Evolutionary conservation across 2,113 vertebrate genomes (phyloP).

Genomic region (Microtus richardsoni): DNA sequence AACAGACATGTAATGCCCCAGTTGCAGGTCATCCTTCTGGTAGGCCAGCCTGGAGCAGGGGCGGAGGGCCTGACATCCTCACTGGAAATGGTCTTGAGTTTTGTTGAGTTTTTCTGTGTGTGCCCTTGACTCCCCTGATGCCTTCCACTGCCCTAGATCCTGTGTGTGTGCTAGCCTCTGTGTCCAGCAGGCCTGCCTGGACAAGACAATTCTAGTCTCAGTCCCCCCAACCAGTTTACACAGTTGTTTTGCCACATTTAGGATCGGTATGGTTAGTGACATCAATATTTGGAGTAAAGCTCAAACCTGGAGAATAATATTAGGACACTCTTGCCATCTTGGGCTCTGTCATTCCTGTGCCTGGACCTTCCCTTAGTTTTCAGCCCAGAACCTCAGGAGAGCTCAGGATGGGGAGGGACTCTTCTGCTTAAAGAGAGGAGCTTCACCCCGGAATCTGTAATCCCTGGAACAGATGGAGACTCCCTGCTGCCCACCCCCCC

Average conservation of each 20-base stretch:
- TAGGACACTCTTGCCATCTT: not conserved
- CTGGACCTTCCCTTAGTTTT: not conserved
- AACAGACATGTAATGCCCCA: not conserved
- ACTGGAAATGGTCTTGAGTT: not conserved
- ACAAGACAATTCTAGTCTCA: not conserved
- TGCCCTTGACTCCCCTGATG: not conserved
- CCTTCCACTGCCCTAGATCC: not conserved
- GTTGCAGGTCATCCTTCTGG: not conserved
- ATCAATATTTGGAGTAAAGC: slow-evolving; percentile 24
- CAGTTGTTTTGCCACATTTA: not conserved
- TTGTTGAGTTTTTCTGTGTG: not conserved
- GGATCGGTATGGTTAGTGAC: not conserved
- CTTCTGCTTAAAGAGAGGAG: not conserved
- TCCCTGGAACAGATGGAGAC: rapidly evolving
- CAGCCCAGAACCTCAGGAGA: not conserved
- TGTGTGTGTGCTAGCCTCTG: not conserved
- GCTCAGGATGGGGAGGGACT: not conserved
- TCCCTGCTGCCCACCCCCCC: not conserved
- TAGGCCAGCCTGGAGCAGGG: not conserved
- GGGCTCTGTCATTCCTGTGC: not conserved
- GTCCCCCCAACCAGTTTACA: not conserved
- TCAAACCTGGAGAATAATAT: not conserved
- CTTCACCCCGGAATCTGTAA: not conserved
- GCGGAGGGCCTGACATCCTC: not conserved
- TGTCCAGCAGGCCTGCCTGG: not conserved